Evolutionary conservation across 2,113 vertebrate genomes (phyloP).

Genomic region (Heterocephalus glaber): DNA sequence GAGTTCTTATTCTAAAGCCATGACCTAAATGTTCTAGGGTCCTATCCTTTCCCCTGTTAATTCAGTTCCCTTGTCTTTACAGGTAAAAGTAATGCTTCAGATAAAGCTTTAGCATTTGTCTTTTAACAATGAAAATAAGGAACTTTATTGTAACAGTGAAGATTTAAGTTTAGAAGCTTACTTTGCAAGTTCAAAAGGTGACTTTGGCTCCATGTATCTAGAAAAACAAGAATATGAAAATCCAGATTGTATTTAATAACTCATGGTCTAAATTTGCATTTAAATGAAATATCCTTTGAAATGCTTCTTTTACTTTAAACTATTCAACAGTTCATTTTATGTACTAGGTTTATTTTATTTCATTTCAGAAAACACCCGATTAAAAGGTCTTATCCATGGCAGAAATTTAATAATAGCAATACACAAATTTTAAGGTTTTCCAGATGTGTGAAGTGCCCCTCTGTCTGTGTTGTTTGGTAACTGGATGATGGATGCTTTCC

Average conservation of each 20-base stretch:
- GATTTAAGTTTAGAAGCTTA: constrained; percentile 66
- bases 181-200: constrained; percentile 66
- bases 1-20: constrained; percentile 47
- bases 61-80: constrained; percentile 49
- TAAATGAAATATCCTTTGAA: constrained; percentile 77
- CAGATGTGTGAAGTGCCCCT: constrained; percentile 27
- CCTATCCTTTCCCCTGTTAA: constrained; percentile 22
- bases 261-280: constrained; percentile 82
- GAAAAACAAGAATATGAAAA: constrained; percentile 76
- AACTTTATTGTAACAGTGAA: constrained; percentile 9
- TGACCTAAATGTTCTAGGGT: constrained; percentile 32
- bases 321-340: constrained; percentile 69
- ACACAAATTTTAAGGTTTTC: constrained; percentile 55
- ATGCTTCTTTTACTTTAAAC: constrained; percentile 70
- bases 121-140: constrained; percentile 44
- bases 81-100: constrained; percentile 34
- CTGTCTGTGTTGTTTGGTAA: constrained; percentile 36
- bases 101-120: constrained; percentile 68
- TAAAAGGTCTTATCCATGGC: constrained; percentile 69
- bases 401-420: constrained; percentile 30
- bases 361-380: constrained; percentile 36
- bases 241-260: constrained; percentile 75
- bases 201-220: constrained; percentile 75
- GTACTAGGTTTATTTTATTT: constrained; percentile 64
- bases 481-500: neutral